phyloP scores from a whole-genome alignment of 2,888 invertebrate species.

The Hesperia comma region DNA sequence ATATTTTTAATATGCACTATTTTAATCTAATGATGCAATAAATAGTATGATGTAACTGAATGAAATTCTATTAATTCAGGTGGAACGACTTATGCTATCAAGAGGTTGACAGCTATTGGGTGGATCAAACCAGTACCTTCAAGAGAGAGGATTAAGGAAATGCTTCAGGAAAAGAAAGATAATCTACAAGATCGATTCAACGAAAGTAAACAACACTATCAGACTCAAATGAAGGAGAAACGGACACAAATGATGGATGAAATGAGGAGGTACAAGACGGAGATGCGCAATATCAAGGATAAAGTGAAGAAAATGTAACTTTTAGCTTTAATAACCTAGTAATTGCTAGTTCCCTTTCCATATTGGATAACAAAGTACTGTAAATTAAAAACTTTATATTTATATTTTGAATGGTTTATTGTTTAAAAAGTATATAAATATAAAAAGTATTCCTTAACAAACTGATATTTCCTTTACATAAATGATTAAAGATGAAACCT shows the following conservation, averaged over 20 bases:
- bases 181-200: slow-evolving; percentile 85
- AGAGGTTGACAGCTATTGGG: slow-evolving; percentile 90
- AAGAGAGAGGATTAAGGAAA: slow-evolving; percentile 85
- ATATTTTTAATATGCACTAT: too few relatives aligned
- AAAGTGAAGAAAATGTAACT: slow-evolving; percentile 72
- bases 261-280: slow-evolving; percentile 77
- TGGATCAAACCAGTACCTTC: slow-evolving; percentile 93
- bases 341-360: slow-evolving; percentile 18
- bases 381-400: slow-evolving; percentile 39
- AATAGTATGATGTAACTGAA: background rate
- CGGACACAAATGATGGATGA: slow-evolving; percentile 78
- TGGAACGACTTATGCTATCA: slow-evolving; percentile 94
- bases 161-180: slow-evolving; percentile 85
- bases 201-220: slow-evolving; percentile 79
- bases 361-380: slow-evolving; percentile 18
- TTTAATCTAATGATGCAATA: too few relatives aligned
- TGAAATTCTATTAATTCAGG: slow-evolving; percentile 74
- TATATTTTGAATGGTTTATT: slow-evolving; percentile 63
- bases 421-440: slow-evolving; percentile 64
- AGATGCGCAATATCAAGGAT: slow-evolving; percentile 76
- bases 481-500: slow-evolving; percentile 55
- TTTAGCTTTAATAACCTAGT: slow-evolving; percentile 12
- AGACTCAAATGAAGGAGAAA: slow-evolving; percentile 72
- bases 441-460: slow-evolving; percentile 59
- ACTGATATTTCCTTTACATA: slow-evolving; percentile 44